Evolutionary conservation across 2,888 invertebrate species (phyloP).

Genomic region (Apodemia mormo): DNA sequence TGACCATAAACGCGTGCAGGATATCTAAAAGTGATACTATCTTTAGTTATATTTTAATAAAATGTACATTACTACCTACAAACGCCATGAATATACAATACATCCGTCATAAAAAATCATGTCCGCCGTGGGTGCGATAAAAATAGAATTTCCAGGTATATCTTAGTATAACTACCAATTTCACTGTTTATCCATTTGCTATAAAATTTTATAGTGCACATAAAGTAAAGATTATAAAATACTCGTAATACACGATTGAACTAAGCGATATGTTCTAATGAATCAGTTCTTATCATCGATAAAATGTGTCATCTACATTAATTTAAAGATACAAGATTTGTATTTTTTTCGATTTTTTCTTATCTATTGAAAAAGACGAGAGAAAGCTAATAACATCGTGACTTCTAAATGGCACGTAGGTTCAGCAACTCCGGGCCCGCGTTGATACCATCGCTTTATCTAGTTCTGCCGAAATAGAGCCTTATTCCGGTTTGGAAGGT

Average conservation of each 20-base stretch:
- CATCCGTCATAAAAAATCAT: conserved; percentile 25
- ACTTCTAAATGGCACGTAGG: too few species aligned
- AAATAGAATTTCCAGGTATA: conserved; percentile 20
- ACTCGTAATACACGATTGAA: not conserved
- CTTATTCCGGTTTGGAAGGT: too few species aligned
- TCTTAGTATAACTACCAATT: conserved; percentile 12
- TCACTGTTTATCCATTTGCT: conserved; percentile 22
- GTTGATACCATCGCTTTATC: too few species aligned
- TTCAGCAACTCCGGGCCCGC: too few species aligned
- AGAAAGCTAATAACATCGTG: too few species aligned
- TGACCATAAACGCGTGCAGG: not conserved
- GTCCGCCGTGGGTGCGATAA: conserved; percentile 22
- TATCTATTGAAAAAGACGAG: too few species aligned
- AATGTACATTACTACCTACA: conserved; percentile 16
- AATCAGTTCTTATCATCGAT: not conserved
- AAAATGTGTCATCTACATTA: too few species aligned
- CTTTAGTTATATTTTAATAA: not conserved
- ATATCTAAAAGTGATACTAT: not conserved
- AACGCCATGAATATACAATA: conserved; percentile 21
- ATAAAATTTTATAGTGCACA: conserved; percentile 23
- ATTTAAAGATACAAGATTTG: too few species aligned
- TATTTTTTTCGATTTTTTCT: too few species aligned
- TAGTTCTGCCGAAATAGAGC: too few species aligned
- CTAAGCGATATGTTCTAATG: not conserved
- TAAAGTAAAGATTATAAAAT: not conserved